Evolutionary conservation across 2,797 vertebrate genomes (phyloP).

Genomic region (Semaprochilodus insignis): DNA sequence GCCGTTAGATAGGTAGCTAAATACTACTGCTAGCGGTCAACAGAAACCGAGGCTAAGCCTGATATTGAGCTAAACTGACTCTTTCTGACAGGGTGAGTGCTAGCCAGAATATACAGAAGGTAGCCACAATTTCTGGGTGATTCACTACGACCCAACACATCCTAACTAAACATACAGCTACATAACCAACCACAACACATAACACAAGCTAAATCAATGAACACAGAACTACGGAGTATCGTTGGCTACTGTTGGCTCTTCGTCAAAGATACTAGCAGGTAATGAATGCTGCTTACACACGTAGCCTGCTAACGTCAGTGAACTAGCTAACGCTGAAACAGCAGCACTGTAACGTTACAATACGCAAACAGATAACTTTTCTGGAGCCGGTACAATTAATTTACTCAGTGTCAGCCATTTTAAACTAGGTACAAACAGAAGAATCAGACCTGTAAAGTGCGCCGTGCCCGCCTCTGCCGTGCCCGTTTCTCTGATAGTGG

Average conservation of each 20-base stretch:
- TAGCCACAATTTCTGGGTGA: neutral
- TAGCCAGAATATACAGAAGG: neutral
- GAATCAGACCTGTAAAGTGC: constrained; percentile 65
- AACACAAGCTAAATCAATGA: neutral
- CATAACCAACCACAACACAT: neutral
- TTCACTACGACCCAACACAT: neutral
- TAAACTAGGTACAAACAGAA: neutral
- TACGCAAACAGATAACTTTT: neutral
- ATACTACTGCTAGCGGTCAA: neutral
- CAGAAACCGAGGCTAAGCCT: neutral
- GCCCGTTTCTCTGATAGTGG: neutral
- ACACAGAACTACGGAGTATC: neutral
- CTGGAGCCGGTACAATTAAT: neutral
- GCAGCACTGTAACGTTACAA: neutral
- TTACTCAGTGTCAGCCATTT: neutral
- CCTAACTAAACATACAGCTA: neutral
- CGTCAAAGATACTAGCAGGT: neutral
- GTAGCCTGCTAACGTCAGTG: neutral
- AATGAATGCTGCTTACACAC: neutral
- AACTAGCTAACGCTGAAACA: neutral
- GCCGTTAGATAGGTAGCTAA: neutral
- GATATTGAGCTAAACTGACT: neutral
- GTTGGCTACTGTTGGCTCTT: neutral
- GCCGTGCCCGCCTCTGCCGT: constrained; percentile 30
- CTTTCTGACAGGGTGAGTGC: neutral